Percentiles rank a stretch among this genome's conserved stretches.
These are phyloP conservation scores for Cryptomyrus ogoouensis DNA, from an alignment of 2,113 vertebrate genomes.

Conservation along the genomic window DNA sequence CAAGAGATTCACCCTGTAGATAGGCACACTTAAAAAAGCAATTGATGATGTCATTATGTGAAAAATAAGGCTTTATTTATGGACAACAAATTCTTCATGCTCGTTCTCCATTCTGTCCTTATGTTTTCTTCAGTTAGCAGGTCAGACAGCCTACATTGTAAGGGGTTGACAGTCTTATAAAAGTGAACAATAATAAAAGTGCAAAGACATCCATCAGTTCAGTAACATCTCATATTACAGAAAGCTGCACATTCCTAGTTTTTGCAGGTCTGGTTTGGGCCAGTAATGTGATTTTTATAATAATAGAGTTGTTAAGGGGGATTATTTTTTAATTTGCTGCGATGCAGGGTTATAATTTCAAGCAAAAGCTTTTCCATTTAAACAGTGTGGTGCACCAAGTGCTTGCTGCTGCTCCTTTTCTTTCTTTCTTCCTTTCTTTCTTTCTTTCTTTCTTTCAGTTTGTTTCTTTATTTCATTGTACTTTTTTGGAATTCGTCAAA, in stretches of 20 bases:
- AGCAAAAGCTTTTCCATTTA: slow-evolving; percentile 55
- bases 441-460: slow-evolving; percentile 20
- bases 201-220: slow-evolving; percentile 47
- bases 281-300: slow-evolving; percentile 50
- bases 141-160: slow-evolving; percentile 31
- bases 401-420: slow-evolving; percentile 27
- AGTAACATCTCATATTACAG: slow-evolving; percentile 30
- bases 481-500: slow-evolving; percentile 61
- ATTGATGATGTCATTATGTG: slow-evolving; percentile 51
- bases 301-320: slow-evolving; percentile 52
- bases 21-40: neutral
- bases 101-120: slow-evolving; percentile 53
- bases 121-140: slow-evolving; percentile 31
- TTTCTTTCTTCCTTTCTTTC: neutral
- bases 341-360: slow-evolving; percentile 40
- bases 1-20: neutral
- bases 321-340: slow-evolving; percentile 54
- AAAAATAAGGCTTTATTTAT: slow-evolving; percentile 37
- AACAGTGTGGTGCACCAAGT: slow-evolving; percentile 52
- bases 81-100: slow-evolving; percentile 48
- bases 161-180: neutral
- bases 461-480: slow-evolving; percentile 52
- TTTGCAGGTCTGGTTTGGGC: slow-evolving; percentile 39
- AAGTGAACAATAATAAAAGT: slow-evolving; percentile 38
- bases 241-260: slow-evolving; percentile 19